These are phyloP conservation scores for Mantis religiosa DNA, from an alignment of 2,888 invertebrate genomes.

Conservation along the genomic window DNA sequence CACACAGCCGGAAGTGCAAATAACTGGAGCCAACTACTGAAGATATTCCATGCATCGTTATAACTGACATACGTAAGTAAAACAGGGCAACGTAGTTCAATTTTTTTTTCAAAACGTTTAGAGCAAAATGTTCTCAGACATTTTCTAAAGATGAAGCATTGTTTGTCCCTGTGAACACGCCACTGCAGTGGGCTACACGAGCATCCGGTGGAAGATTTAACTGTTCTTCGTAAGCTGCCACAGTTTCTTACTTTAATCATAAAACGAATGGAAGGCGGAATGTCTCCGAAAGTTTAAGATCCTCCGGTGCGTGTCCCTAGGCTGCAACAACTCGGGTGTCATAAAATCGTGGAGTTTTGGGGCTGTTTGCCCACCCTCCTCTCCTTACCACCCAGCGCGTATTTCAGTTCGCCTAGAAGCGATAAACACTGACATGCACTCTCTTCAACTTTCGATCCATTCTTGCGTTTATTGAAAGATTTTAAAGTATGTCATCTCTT, in stretches of 20 bases:
- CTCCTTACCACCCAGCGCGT: neutral
- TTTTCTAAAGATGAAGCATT: neutral
- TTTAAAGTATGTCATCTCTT: neutral
- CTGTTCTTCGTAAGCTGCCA: neutral
- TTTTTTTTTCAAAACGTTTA: accelerated
- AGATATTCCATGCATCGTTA: too few relatives aligned
- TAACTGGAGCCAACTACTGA: too few relatives aligned
- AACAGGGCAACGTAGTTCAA: too few relatives aligned
- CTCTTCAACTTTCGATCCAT: neutral
- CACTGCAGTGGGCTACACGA: neutral
- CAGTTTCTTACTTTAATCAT: neutral
- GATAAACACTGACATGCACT: neutral
- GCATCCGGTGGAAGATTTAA: neutral
- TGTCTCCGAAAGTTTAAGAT: neutral
- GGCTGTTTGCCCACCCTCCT: neutral
- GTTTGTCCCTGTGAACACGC: neutral
- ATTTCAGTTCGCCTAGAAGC: neutral
- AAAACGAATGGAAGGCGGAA: neutral
- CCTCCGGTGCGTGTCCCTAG: neutral
- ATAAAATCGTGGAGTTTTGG: neutral
- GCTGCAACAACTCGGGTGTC: neutral
- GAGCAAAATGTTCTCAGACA: too few relatives aligned
- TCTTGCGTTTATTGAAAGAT: neutral
- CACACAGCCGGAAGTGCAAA: too few relatives aligned
- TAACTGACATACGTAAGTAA: too few relatives aligned